These are phyloP conservation scores for Boloria euphrosyne DNA, from an alignment of 2,888 invertebrate genomes.

Conservation along the genomic window DNA sequence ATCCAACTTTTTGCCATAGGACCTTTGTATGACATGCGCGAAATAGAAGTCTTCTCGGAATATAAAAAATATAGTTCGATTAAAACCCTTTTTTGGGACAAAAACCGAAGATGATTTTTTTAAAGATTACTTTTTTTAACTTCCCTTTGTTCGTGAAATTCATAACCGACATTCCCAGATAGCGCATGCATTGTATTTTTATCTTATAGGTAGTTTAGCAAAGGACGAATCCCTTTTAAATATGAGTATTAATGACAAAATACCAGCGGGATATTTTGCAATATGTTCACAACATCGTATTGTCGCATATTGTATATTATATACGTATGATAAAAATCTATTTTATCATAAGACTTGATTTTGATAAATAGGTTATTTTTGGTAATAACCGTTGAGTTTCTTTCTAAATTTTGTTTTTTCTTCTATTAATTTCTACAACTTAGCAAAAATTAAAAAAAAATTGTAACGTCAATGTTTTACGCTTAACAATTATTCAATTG, in stretches of 20 bases:
- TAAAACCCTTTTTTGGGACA: constrained; percentile 64
- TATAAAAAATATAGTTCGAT: constrained; percentile 72
- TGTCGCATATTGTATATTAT: constrained; percentile 49
- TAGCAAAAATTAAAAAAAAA: neutral
- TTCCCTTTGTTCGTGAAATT: constrained; percentile 70
- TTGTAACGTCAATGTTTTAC: constrained; percentile 16
- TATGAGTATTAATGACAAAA: constrained; percentile 72
- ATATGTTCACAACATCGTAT: constrained; percentile 76
- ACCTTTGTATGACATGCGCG: constrained; percentile 72
- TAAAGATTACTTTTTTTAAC: constrained; percentile 65
- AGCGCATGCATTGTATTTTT: constrained; percentile 66
- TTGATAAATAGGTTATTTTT: no score
- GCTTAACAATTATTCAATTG: constrained; percentile 26
- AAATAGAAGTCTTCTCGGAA: constrained; percentile 74
- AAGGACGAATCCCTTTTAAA: constrained; percentile 64
- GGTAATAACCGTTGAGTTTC: no score
- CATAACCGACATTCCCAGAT: constrained; percentile 81
- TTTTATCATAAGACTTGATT: neutral
- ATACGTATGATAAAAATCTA: constrained; percentile 43
- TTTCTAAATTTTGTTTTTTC: no score
- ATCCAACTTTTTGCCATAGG: constrained; percentile 68
- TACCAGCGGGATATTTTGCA: constrained; percentile 72
- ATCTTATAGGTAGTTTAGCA: constrained; percentile 69
- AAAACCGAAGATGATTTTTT: constrained; percentile 69
- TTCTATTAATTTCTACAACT: no score